Conservation (phyloP, 2,888 invertebrate genomes). For the Xiphydria camelus region DNA sequence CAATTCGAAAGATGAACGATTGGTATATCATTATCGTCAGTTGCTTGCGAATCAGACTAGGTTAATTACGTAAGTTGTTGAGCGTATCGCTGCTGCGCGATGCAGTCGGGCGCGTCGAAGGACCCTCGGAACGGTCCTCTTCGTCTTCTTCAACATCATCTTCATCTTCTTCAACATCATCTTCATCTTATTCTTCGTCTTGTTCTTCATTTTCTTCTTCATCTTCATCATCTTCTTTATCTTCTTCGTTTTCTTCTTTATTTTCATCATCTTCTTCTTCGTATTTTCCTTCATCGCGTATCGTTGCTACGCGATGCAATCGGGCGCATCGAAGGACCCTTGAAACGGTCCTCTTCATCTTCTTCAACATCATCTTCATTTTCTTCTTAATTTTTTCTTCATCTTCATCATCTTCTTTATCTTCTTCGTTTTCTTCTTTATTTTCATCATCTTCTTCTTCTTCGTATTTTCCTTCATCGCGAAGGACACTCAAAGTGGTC, state of each 20-base stretch:
- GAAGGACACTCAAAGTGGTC: neutral
- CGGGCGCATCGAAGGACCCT: no score
- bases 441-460: neutral
- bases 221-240: no score
- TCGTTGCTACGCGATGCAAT: no score
- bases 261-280: no score
- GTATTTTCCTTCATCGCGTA: no score
- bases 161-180: no score
- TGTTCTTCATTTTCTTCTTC: neutral
- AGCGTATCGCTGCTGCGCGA: neutral
- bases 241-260: no score
- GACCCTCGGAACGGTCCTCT: no score
- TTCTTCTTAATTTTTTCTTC: conserved; percentile 4
- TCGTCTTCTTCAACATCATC: no score
- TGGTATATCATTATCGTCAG: conserved; percentile 7
- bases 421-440: neutral
- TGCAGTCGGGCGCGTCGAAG: no score
- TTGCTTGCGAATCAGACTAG: neutral
- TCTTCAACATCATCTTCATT: conserved; percentile 2
- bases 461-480: neutral
- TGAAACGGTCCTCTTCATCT: no score
- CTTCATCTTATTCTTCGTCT: no score
- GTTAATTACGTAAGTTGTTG: neutral
- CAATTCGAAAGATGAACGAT: conserved; percentile 42
- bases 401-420: neutral